Percentiles rank a stretch among this genome's conserved stretches.
These are phyloP conservation scores for Nyctalus aviator DNA, from an alignment of 2,797 vertebrate genomes.

Conservation along the genomic window DNA sequence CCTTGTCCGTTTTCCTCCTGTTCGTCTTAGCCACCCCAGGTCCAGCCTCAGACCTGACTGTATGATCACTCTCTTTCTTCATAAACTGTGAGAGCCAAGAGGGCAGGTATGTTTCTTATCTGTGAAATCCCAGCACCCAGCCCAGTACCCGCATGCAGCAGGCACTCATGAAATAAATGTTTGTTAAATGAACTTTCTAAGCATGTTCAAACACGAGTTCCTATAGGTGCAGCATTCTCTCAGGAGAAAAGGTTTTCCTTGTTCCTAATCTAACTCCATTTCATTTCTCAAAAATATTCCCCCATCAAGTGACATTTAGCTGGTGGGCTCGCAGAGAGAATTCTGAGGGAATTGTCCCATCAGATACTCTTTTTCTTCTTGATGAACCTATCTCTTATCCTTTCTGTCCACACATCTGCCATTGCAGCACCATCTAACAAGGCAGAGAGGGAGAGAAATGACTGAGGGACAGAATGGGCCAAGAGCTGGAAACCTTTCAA, in stretches of 20 bases:
- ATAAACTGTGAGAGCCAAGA: background rate
- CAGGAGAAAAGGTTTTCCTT: background rate
- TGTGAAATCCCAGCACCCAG: background rate
- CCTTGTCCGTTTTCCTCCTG: background rate
- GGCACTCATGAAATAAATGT: background rate
- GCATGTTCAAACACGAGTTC: background rate
- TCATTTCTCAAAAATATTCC: slow-evolving; percentile 26
- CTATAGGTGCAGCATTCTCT: background rate
- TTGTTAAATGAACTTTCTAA: background rate
- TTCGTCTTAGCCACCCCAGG: background rate
- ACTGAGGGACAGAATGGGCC: background rate
- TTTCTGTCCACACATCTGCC: slow-evolving; percentile 8
- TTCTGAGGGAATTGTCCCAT: background rate
- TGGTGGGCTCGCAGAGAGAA: background rate
- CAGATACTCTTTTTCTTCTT: background rate
- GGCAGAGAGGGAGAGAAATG: background rate
- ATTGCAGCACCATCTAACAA: background rate
- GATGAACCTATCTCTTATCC: background rate
- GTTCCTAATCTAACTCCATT: background rate
- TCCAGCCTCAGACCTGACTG: background rate
- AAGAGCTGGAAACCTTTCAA: background rate
- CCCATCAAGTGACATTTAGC: background rate
- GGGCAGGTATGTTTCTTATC: background rate
- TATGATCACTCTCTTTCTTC: background rate
- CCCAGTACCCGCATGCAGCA: background rate